Evolutionary conservation across 2,888 invertebrate genomes (phyloP), one percentile per base, ranked within the genome.

Genomic region (Macrophya annulata): DNA sequence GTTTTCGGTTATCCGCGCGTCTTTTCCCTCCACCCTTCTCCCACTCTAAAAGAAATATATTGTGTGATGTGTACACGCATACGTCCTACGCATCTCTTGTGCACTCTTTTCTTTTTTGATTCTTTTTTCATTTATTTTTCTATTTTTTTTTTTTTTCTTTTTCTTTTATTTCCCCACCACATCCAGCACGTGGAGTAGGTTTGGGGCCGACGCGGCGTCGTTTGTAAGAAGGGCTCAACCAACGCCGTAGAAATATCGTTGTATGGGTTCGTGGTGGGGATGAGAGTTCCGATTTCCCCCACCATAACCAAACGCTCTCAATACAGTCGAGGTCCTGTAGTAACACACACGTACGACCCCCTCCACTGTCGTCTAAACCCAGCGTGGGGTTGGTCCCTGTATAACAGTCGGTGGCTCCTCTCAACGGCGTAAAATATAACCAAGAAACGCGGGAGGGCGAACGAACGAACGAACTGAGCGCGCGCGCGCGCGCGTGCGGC

Each of bases 321-420:
- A 55, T 55, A 55, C 55, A 55, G 55, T 55, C 55, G 55, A 55
- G n/a, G n/a, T 55, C 55, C 55, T 55, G n/a, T 17, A 55, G 55
- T n/a, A 55, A 55, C n/a, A 55, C 55, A 55, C n/a, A 55, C 55
- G n/a, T 6, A 55, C 31, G 31, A n/a, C n/a, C 55, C 55, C 55
- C 55, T n/a, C 55, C 55, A n/a, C n/a, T 8, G 17, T 51, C 55
- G 51, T n/a, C 2, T 51, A 1, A 55, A 2, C 55, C n/a, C 51
- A 51, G 55, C n/a, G 55, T 55, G 55, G 55, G 55, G 55, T 55
- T 55, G 55, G 55, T 55, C n/a, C 55, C 55, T 55, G n/a, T 8
- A 55, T 8, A 55, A 55, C 55, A 55, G 68, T 68, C 83, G 37
- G 83, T 83, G 83, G 83, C 83, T n/a, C 65, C 83, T 15, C 83